Evolutionary conservation across 2,797 vertebrate species (phyloP).

Genomic region (Aeoliscus strigatus): DNA sequence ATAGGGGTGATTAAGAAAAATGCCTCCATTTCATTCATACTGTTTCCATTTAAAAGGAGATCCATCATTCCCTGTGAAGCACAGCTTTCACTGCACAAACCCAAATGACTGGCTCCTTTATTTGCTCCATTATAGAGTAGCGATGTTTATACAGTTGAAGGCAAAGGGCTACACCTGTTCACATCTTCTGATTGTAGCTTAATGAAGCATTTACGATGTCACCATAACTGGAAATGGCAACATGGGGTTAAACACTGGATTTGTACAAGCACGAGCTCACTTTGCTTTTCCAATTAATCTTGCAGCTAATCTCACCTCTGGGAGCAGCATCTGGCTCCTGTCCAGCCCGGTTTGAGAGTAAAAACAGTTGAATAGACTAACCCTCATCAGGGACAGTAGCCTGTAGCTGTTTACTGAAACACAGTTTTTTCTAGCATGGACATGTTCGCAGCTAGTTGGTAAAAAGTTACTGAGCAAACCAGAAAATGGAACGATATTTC

Average conservation of each 20-base stretch:
- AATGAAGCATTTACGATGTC: constrained; percentile 14
- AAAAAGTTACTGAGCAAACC: too few species aligned
- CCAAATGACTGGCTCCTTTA: constrained; percentile 14
- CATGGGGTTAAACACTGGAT: constrained; percentile 28
- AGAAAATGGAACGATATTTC: too few species aligned
- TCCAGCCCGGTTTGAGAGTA: constrained; percentile 19
- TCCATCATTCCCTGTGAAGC: constrained; percentile 28
- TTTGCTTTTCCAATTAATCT: constrained; percentile 34
- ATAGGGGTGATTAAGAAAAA: constrained; percentile 41
- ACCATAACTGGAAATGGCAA: constrained; percentile 10
- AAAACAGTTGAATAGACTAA: constrained; percentile 14
- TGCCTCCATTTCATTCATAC: constrained; percentile 35
- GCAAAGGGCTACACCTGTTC: too few species aligned
- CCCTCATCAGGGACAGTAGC: constrained; percentile 11
- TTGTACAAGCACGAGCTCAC: constrained; percentile 27
- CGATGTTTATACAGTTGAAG: too few species aligned
- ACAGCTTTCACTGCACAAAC: constrained; percentile 27
- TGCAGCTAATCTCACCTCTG: constrained; percentile 22
- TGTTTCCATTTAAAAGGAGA: constrained; percentile 53
- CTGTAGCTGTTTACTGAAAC: too few species aligned
- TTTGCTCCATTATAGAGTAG: too few species aligned
- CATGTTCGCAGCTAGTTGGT: too few species aligned
- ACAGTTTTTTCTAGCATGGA: constrained; percentile 10
- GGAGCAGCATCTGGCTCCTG: constrained; percentile 17
- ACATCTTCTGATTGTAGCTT: too few species aligned